These are phyloP conservation scores for Apomyelois bistriatella DNA, from an alignment of 2,888 invertebrate genomes.

Conservation along the genomic window DNA sequence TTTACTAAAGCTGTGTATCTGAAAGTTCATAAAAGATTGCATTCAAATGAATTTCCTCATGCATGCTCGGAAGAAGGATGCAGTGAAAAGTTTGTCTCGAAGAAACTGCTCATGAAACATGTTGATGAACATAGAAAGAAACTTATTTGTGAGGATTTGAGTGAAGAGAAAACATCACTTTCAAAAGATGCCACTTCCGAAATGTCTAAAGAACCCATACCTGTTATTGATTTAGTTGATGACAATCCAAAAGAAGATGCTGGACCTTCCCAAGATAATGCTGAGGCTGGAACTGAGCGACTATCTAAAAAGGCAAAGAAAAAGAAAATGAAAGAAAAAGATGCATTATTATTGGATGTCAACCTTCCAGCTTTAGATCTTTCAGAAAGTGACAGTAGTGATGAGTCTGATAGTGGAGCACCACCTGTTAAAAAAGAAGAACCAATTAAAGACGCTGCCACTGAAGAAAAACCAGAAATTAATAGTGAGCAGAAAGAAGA, in stretches of 20 bases:
- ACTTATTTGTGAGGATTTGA: constrained; percentile 46
- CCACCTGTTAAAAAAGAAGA: constrained; percentile 44
- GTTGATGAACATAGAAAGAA: constrained; percentile 79
- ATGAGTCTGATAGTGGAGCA: constrained; percentile 77
- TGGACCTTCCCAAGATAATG: constrained; percentile 51
- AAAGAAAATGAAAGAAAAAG: constrained; percentile 70
- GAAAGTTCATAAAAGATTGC: constrained; percentile 91
- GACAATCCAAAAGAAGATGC: constrained; percentile 55
- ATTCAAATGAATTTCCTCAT: constrained; percentile 86
- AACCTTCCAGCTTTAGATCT: constrained; percentile 90
- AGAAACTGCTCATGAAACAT: constrained; percentile 88
- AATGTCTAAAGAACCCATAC: constrained; percentile 49
- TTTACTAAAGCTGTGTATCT: constrained; percentile 88
- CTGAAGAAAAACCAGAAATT: constrained; percentile 27
- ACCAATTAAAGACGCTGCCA: constrained; percentile 38
- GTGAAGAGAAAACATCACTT: constrained; percentile 40
- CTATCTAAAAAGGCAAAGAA: constrained; percentile 67
- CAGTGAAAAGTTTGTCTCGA: constrained; percentile 88
- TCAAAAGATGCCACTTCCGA: constrained; percentile 43
- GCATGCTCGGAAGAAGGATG: constrained; percentile 86
- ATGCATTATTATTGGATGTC: constrained; percentile 69
- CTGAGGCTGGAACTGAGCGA: constrained; percentile 47
- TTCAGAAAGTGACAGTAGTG: constrained; percentile 91
- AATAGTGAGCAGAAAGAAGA: constrained; percentile 17
- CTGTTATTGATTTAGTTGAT: constrained; percentile 61